Evolutionary conservation across 2,113 vertebrate genomes (phyloP).

Genomic region (Corythornis madagascariensis): DNA sequence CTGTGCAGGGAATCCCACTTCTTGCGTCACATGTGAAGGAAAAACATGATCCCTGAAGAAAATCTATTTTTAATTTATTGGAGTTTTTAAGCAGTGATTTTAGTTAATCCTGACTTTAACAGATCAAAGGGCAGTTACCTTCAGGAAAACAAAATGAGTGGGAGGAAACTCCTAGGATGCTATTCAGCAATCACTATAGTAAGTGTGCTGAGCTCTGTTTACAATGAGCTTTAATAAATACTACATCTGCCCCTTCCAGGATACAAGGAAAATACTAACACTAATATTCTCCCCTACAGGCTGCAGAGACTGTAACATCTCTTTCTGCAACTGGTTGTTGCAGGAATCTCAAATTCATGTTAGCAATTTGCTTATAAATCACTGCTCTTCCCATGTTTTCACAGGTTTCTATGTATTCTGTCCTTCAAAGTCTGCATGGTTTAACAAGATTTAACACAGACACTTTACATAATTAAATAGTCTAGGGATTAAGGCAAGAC

Average conservation of each 20-base stretch:
- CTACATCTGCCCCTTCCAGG: not conserved
- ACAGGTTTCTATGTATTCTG: not conserved
- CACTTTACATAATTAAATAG: not conserved
- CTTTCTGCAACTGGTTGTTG: not conserved
- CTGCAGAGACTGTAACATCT: not conserved
- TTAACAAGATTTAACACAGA: not conserved
- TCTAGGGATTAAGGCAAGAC: not conserved
- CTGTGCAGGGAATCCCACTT: conserved; percentile 20
- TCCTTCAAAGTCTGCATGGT: not conserved
- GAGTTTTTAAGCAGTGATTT: not conserved
- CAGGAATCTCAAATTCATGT: not conserved
- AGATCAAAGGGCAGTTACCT: not conserved
- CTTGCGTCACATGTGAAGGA: not conserved
- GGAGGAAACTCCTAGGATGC: not conserved
- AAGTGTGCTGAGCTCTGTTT: not conserved
- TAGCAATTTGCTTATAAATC: not conserved
- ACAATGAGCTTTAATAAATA: not conserved
- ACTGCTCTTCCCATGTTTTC: not conserved
- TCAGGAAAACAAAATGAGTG: not conserved
- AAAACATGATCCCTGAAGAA: not conserved
- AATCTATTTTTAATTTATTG: not conserved
- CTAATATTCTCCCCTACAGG: not conserved
- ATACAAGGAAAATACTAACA: not conserved
- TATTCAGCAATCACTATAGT: not conserved
- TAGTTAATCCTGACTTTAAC: not conserved